Evolutionary conservation across 2,888 invertebrate species (phyloP), one percentile per base, ranked within the genome.

Genomic region (Chloroclystis v-ata): DNA sequence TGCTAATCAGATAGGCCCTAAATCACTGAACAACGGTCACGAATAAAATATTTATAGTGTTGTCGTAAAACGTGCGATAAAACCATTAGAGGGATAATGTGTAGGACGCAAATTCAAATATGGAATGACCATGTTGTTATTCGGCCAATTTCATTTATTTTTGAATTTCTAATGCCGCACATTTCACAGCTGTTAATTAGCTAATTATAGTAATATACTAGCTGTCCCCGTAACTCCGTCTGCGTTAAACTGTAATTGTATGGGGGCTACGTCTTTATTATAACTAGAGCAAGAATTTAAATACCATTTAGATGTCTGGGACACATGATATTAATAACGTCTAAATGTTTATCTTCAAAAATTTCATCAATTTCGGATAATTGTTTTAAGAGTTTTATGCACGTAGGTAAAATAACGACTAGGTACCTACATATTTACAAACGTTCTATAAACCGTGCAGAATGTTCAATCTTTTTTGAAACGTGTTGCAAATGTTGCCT

Each of bases 91-190:
- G 57, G 63, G 62, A 69, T 63, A 63, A 61, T 55, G 74, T 71
- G 78, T 77, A 69, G 75, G 77, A 59, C 28, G 70, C 56, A 51
- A 63, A 67, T 67, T 65, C 57, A 67, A 67, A 28, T 6, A 35
- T 29, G 11, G 16, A 43, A 43, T 35, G 38, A 24, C 32, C 28
- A 28, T 32, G 30, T 47, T 37, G 37, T 38, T 4, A 33, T 37
- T 29, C 26, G 67, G 65, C 60, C 57, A 59, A 59, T 67, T 70
- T 67, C 66, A 67, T 71, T 37, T 8, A 25, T 20, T 8, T 24
- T n/a, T 26, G n/a, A 20, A 4, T 13, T 2, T 13, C 44, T 47
- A 52, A 42, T 55, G 59, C 38, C 49, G 49, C 3, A 26, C 9
- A 8, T 26, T 20, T 4, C 20, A 20, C 20, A 20, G 20, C n/a